Evolutionary conservation across 2,888 invertebrate genomes (phyloP).

Genomic region (Meganola albula): DNA sequence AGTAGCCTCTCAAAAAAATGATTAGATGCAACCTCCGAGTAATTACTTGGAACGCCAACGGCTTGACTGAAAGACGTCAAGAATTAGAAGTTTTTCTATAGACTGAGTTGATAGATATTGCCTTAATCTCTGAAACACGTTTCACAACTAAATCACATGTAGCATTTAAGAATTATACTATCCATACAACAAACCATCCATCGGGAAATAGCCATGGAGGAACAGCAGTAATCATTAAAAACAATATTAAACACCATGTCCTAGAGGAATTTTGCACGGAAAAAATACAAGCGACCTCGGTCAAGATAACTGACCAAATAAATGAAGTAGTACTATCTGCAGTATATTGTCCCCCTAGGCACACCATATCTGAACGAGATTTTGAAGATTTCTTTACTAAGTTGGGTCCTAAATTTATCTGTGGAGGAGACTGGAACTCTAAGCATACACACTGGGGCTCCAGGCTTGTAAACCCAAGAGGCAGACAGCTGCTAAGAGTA

Average conservation of each 20-base stretch:
- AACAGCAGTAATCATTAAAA: conserved; percentile 8
- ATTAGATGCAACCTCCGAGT: conserved; percentile 5
- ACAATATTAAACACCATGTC: not conserved
- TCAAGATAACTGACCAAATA: not conserved
- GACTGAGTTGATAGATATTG: not conserved
- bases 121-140: not conserved
- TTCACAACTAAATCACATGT: not conserved
- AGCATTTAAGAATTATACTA: not conserved
- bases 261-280: not conserved
- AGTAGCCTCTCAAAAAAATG: conserved; percentile 6
- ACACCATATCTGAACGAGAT: not conserved
- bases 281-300: conserved; percentile 15
- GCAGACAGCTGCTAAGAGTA: not conserved
- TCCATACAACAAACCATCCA: conserved; percentile 8
- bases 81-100: not conserved
- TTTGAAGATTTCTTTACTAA: conserved; percentile 3
- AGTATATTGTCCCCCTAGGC: not conserved
- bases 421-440: not conserved
- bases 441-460: conserved; percentile 4
- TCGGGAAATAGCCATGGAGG: conserved; percentile 25
- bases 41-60: conserved; percentile 12
- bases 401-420: conserved; percentile 3
- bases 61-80: conserved; percentile 10
- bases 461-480: conserved; percentile 4
- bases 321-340: not conserved